Evolutionary conservation across 2,888 invertebrate species (phyloP).

Genomic region (Hoplodrina ambigua): DNA sequence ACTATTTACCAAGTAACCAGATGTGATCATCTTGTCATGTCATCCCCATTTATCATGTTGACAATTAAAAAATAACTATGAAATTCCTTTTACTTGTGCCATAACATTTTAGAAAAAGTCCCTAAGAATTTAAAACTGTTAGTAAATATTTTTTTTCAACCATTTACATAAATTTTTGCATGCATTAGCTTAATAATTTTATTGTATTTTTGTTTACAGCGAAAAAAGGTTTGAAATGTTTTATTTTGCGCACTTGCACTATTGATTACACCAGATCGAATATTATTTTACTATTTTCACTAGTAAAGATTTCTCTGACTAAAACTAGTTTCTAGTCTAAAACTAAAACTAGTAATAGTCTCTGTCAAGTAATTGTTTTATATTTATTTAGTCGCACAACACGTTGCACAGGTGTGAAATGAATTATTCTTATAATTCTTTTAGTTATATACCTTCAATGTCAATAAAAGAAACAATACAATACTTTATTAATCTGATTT

Average conservation of each 20-base stretch:
- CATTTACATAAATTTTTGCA: conserved; percentile 40
- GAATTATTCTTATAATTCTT: background rate
- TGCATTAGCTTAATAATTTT: conserved; percentile 49
- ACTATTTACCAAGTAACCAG: conserved; percentile 57
- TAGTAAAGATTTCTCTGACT: background rate
- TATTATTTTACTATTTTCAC: background rate
- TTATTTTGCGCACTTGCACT: conserved; percentile 55
- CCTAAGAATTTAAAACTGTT: background rate
- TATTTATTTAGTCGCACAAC: conserved; percentile 24
- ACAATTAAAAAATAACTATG: conserved; percentile 24
- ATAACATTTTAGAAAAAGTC: background rate
- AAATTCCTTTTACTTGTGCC: background rate
- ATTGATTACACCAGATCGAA: conserved; percentile 23
- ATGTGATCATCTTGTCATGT: conserved; percentile 42
- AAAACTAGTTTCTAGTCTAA: background rate
- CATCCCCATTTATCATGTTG: conserved; percentile 38
- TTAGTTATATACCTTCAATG: background rate
- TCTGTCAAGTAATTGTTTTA: conserved; percentile 1
- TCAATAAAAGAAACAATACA: background rate
- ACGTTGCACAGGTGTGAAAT: conserved; percentile 53
- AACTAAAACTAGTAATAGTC: background rate
- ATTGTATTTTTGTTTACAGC: conserved; percentile 80
- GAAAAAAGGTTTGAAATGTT: conserved; percentile 83
- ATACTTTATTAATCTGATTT: too few relatives aligned
- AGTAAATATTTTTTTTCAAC: background rate